Base-by-base conservation (phyloP, 2,888 invertebrate species). In the Tenodera sinensis region DNA sequence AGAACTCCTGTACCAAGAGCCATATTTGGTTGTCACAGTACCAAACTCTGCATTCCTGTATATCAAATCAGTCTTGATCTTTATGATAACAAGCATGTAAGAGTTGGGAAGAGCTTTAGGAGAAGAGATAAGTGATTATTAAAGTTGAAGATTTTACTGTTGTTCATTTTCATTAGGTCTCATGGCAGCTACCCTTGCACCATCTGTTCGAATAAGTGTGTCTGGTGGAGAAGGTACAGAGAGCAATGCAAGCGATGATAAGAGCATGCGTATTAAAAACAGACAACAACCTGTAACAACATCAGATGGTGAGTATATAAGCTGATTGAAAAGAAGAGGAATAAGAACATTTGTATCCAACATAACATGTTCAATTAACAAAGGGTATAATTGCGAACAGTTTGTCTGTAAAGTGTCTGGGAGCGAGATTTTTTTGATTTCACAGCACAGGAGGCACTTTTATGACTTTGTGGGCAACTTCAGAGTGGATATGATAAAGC, bases 191-290 rank as follows among this genome's bases (percentile, higher is more conserved):
- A 91, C 92, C 9, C 91, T 94, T 83, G 92, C 93, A 86, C 93
- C 93, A 83, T 93, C 93, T 88, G 94, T 94, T 8, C 92, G 94
- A 90, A 94, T 94, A 89, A 93, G 94, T 20, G 93, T 94, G 86
- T 93, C 94, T 2, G 93, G 93, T 15, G 89, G 89, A 14, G 91
- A 91, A 47, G 87, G 89, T 83, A 90, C 90, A 88, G 92, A 91
- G 90, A 91, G 90, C 34, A 85, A 88, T 84, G 81, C 90, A 25
- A 88, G 83, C 47, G 90, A 90, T n/a, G 90, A 89, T 15, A 90
- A 89, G 81, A 81, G 88, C 34, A 42, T 90, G 12, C 88, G 89
- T 28, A 89, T 89, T 85, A 90, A 87, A 28, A 89, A 87, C 87
- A 89, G 83, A 82, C 90, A 85, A 34, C 84, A 28, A 54, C 89